Evolutionary conservation across 1,140 invertebrate genomes (phyloP), one percentile per base, ranked within the genome.

Genomic region (Tetragonula clypearis): DNA sequence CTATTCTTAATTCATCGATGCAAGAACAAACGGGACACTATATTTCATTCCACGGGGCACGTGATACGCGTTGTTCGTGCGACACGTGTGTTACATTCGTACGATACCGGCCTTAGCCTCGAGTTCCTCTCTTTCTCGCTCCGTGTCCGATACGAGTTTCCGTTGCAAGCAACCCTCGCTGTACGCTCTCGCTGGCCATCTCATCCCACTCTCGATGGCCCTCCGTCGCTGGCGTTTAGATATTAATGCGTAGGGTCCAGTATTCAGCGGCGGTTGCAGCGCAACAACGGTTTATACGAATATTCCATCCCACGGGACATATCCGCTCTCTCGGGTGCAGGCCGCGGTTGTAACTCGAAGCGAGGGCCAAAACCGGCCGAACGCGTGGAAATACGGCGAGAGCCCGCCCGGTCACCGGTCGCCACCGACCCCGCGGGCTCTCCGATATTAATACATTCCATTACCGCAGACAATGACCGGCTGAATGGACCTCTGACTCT

Each of bases 361-460:
- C 80, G 80, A 65, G 79, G 55, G 35, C 60, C 60, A 26, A 41
- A n/a, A 17, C 56, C 9, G 14, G 21, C 55, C 19, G 17, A 55
- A 85, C 79, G 41, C 6, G 58, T 62, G 71, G 26, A 69, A 30
- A 89, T 79, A 78, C 62, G 21, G 21, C 30, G 69, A 77, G 80
- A 35, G 35, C 2, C 35, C 85, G 88, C 65, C 23, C 26, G 82
- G 81, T 75, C 84, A 87, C 62, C 85, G 87, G 85, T 81, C 82
- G 81, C 71, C 84, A 87, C 62, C 85, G 87, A 83, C 83, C 82
- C 82, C 88, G 84, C 82, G 80, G 83, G 89, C 90, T 90, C 92
- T 93, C 91, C 90, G 92, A 94, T 94, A 94, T 94, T 94, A 94
- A 94, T 94, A 94, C 93, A 94, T 94, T 94, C 94, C 94, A 94